Conservation (phyloP, 2,113 vertebrate genomes). For the Formicarius rufipectus region DNA sequence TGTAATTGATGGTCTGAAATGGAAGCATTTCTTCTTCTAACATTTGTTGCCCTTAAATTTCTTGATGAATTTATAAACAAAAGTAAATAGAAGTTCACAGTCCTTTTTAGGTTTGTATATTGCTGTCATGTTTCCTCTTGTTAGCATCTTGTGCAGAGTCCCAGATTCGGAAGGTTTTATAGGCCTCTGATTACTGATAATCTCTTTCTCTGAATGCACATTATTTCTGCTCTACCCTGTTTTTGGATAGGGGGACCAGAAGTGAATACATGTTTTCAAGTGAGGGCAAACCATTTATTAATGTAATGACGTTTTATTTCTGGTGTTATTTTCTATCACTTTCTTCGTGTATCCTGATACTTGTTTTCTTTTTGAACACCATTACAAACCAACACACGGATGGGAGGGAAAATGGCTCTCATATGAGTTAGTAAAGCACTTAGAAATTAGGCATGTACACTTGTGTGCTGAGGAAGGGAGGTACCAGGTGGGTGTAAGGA, state of each 20-base stretch:
- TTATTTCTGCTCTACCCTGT: conserved; percentile 34
- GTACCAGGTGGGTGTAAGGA: not conserved
- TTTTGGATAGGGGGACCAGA: conserved; percentile 44
- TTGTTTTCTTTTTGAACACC: not conserved
- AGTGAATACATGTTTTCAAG: conserved; percentile 40
- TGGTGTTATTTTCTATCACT: not conserved
- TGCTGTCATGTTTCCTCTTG: not conserved
- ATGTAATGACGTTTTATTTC: not conserved
- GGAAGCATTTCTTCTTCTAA: not conserved
- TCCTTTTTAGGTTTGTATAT: not conserved
- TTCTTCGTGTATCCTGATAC: not conserved
- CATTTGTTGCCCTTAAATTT: not conserved
- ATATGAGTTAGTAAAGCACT: not conserved
- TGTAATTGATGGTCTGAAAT: not conserved
- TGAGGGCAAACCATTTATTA: conserved; percentile 33
- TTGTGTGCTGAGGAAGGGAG: not conserved
- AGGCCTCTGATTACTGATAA: not conserved
- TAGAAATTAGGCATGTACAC: not conserved
- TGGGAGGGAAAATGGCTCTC: not conserved
- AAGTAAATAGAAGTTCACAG: not conserved
- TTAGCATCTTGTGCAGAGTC: not conserved
- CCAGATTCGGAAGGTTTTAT: not conserved
- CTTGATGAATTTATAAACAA: not conserved
- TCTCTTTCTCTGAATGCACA: not conserved
- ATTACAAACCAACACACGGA: not conserved